Evolutionary conservation across 2,113 vertebrate genomes (phyloP).

Genomic region (Alosa alosa): DNA sequence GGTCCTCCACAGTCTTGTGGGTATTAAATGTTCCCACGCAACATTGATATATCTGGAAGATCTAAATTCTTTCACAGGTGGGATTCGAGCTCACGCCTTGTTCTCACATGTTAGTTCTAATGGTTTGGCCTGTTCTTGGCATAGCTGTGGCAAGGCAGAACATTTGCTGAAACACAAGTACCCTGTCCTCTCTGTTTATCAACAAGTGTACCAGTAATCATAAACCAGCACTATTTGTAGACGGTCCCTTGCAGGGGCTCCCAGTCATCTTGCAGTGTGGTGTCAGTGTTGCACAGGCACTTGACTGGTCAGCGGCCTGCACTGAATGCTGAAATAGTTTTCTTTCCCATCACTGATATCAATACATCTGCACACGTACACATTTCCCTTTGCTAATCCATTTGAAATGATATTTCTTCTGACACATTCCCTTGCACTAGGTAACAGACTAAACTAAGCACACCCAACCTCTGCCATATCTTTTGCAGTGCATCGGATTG

Average conservation of each 20-base stretch:
- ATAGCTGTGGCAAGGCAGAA: background rate
- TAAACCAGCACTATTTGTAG: slow-evolving; percentile 17
- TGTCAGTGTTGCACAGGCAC: slow-evolving; percentile 14
- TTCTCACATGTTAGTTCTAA: slow-evolving; percentile 7
- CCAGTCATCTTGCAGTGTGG: background rate
- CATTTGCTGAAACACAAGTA: slow-evolving; percentile 13
- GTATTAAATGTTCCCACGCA: background rate
- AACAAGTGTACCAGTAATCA: slow-evolving; percentile 23
- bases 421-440: background rate
- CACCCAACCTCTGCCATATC: background rate
- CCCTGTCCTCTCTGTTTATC: slow-evolving; percentile 10
- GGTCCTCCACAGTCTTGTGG: background rate
- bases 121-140: slow-evolving; percentile 9
- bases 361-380: background rate
- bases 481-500: background rate
- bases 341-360: background rate
- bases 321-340: slow-evolving; percentile 17
- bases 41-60: background rate
- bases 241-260: background rate
- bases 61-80: background rate
- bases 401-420: background rate
- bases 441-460: background rate
- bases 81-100: background rate
- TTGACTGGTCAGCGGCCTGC: slow-evolving; percentile 27
- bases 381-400: background rate